These are phyloP conservation scores for Dryadula phaetusa DNA, from an alignment of 2,888 invertebrate species.

Conservation along the genomic window DNA sequence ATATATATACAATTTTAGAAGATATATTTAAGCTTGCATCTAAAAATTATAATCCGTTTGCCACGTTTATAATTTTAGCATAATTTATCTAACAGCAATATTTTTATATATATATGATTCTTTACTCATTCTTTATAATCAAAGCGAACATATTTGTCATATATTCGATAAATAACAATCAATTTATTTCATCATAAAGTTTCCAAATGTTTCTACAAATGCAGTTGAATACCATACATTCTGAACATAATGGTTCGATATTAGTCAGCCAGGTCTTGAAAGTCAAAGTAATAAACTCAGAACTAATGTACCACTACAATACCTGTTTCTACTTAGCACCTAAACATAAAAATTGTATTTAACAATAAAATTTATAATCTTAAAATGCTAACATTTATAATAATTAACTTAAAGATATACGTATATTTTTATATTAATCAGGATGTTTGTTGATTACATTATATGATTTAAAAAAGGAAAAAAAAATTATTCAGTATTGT, in stretches of 20 bases:
- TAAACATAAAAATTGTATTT: slow-evolving; percentile 18
- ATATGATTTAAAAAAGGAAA: too few relatives aligned
- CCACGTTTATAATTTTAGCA: background rate
- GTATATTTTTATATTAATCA: background rate
- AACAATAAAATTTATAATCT: slow-evolving; percentile 14
- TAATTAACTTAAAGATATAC: background rate
- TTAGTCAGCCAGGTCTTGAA: slow-evolving; percentile 21
- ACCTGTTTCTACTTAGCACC: slow-evolving; percentile 24
- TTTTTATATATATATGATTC: slow-evolving; percentile 21
- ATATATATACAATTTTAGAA: too few relatives aligned
- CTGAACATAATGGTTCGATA: slow-evolving; percentile 20
- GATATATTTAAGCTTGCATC: too few relatives aligned
- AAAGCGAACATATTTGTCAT: slow-evolving; percentile 35
- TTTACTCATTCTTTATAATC: slow-evolving; percentile 20
- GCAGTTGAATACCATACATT: slow-evolving; percentile 28
- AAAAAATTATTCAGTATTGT: too few relatives aligned
- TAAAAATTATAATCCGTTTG: too few relatives aligned
- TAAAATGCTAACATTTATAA: slow-evolving; percentile 10
- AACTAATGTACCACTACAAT: slow-evolving; percentile 5
- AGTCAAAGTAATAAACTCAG: slow-evolving; percentile 22
- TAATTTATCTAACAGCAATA: background rate
- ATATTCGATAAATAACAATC: slow-evolving; percentile 31
- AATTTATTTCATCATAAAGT: slow-evolving; percentile 30
- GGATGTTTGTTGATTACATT: too few relatives aligned
- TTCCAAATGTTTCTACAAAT: slow-evolving; percentile 33